Percentiles rank a stretch among this genome's conserved stretches.
Conservation (phyloP, 2,797 vertebrate genomes). For the Sebastes trivittatus region DNA sequence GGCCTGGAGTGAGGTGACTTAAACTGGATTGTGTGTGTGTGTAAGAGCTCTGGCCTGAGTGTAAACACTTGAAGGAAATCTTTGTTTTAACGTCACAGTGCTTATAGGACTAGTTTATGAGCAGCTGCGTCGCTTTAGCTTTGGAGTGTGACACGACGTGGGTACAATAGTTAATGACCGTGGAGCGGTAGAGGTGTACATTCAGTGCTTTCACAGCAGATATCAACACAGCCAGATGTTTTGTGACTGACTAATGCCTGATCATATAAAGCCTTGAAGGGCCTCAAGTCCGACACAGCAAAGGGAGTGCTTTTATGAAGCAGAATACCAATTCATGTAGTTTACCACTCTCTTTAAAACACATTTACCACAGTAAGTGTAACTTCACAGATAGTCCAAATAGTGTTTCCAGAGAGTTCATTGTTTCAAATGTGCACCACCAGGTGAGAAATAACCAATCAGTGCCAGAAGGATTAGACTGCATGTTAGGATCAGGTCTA, state of each 20-base stretch:
- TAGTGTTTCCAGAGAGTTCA: background rate
- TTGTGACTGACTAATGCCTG: background rate
- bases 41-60: background rate
- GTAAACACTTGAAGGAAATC: constrained; percentile 5
- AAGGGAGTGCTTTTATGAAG: background rate
- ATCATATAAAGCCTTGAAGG: constrained; percentile 20
- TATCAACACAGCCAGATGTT: constrained; percentile 3
- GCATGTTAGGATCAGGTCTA: background rate
- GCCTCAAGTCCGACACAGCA: constrained; percentile 4
- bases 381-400: background rate
- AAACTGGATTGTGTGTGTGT: background rate
- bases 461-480: background rate
- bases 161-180: background rate
- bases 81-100: background rate
- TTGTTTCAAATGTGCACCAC: background rate
- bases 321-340: background rate
- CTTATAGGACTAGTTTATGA: constrained; percentile 34
- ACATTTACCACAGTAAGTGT: background rate
- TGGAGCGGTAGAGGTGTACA: background rate
- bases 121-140: constrained; percentile 29
- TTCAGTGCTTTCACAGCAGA: background rate
- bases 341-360: background rate
- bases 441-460: background rate
- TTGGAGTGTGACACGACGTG: background rate
- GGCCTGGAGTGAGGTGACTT: constrained; percentile 64